Evolutionary conservation across 2,888 invertebrate genomes (phyloP).

Genomic region (Ecdyonurus torrentis): DNA sequence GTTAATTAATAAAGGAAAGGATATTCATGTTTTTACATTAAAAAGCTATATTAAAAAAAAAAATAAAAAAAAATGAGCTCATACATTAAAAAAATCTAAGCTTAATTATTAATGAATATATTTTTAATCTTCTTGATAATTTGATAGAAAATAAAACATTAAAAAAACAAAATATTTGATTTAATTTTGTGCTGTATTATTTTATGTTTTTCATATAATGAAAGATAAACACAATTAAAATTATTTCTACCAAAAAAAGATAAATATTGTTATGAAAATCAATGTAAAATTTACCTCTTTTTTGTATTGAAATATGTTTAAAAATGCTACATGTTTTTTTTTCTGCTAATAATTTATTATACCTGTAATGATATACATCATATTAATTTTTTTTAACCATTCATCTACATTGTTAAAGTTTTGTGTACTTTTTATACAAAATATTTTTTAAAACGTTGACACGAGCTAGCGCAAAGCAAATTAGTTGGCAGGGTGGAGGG

Average conservation of each 20-base stretch:
- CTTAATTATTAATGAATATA: background rate
- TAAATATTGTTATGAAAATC: too few relatives aligned
- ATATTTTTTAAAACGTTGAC: background rate
- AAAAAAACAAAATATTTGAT: background rate
- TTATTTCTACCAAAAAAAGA: too few relatives aligned
- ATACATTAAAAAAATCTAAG: background rate
- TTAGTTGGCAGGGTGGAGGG: background rate
- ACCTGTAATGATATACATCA: background rate
- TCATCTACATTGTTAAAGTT: background rate
- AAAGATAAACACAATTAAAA: background rate
- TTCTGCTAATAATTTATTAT: background rate
- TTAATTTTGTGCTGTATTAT: background rate
- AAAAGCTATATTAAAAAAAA: background rate
- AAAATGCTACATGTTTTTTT: too few relatives aligned
- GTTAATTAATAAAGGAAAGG: constrained; percentile 3
- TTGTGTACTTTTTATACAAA: background rate
- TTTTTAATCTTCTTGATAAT: background rate
- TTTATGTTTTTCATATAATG: background rate
- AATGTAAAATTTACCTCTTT: too few relatives aligned
- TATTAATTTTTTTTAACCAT: background rate
- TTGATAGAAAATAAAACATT: background rate
- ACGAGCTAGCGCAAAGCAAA: background rate
- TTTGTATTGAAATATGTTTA: too few relatives aligned
- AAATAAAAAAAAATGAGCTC: background rate
- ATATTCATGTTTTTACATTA: background rate